Percentiles rank a stretch among this genome's conserved stretches.
phyloP scores from a whole-genome alignment of 2,113 vertebrate genomes.

The Taurulus bubalis region DNA sequence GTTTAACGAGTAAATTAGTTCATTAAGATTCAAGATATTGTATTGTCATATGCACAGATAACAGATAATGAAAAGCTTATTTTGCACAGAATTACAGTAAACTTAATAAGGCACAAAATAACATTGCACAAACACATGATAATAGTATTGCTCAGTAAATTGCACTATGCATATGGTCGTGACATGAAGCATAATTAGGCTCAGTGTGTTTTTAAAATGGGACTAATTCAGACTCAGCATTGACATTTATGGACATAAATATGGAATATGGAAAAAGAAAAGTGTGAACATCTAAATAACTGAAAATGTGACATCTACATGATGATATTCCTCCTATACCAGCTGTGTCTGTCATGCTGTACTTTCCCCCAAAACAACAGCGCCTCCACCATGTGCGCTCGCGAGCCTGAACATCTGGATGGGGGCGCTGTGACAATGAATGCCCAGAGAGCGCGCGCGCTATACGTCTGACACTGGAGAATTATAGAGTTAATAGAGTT shows the following conservation, averaged over 20 bases:
- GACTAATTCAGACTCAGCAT: background rate
- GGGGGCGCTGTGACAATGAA: constrained; percentile 79
- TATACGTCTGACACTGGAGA: constrained; percentile 79
- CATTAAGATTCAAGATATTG: no score
- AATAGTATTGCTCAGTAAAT: no score
- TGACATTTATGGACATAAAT: background rate
- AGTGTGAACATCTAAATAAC: background rate
- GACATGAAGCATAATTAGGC: no score
- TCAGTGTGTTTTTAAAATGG: no score
- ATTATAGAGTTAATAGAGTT: constrained; percentile 79
- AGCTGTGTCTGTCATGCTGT: background rate
- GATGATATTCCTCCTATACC: background rate
- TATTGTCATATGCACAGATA: no score
- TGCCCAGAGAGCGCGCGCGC: constrained; percentile 72
- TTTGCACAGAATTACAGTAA: no score
- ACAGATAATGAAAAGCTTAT: no score
- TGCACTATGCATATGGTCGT: no score
- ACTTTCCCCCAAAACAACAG: background rate
- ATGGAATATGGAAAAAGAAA: no score
- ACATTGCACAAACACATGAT: no score
- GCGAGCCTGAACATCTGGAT: constrained; percentile 68
- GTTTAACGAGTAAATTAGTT: no score
- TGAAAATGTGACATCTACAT: background rate
- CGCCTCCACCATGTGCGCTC: constrained; percentile 15
- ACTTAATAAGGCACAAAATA: no score